A percentile compares a stretch with the other conserved stretches of the same genome.
Conservation (phyloP, 2,888 invertebrate genomes). For the Pelosia muscerda region DNA sequence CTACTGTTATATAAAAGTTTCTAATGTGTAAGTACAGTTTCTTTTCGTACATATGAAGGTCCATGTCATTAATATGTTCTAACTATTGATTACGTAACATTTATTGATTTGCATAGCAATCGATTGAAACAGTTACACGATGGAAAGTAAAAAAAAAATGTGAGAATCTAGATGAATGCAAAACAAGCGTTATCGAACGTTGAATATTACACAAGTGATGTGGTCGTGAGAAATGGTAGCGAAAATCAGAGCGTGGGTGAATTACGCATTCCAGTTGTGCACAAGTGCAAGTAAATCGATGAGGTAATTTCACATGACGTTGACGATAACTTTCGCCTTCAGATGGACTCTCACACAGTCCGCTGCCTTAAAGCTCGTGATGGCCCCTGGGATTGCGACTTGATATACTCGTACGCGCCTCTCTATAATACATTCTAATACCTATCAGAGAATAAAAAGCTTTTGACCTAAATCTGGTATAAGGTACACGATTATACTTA, state of each 20-base stretch:
- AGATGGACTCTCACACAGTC: constrained; percentile 61
- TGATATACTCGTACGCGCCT: constrained; percentile 3
- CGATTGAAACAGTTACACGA: constrained; percentile 60
- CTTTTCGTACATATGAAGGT: constrained; percentile 41
- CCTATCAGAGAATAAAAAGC: not conserved
- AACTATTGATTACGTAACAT: constrained; percentile 57
- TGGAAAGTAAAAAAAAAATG: constrained; percentile 67
- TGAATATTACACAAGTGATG: constrained; percentile 70
- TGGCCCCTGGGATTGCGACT: constrained; percentile 12
- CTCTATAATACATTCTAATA: constrained; percentile 28
- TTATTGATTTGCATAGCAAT: constrained; percentile 70
- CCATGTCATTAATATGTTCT: constrained; percentile 47
- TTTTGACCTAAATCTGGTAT: not conserved
- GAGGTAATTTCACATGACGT: constrained; percentile 71
- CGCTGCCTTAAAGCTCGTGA: constrained; percentile 19
- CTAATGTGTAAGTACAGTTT: constrained; percentile 52
- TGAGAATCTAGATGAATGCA: constrained; percentile 69
- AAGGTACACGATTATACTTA: not conserved
- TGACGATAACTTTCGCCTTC: constrained; percentile 75
- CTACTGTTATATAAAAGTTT: constrained; percentile 52
- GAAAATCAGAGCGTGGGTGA: constrained; percentile 83
- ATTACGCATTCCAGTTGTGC: constrained; percentile 72
- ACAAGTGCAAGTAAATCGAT: constrained; percentile 72
- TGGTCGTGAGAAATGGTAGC: constrained; percentile 77
- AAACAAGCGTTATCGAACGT: constrained; percentile 67